Percentiles rank a stretch among this genome's conserved stretches.
Conservation (phyloP, 2,113 vertebrate genomes). For the Gambusia affinis region DNA sequence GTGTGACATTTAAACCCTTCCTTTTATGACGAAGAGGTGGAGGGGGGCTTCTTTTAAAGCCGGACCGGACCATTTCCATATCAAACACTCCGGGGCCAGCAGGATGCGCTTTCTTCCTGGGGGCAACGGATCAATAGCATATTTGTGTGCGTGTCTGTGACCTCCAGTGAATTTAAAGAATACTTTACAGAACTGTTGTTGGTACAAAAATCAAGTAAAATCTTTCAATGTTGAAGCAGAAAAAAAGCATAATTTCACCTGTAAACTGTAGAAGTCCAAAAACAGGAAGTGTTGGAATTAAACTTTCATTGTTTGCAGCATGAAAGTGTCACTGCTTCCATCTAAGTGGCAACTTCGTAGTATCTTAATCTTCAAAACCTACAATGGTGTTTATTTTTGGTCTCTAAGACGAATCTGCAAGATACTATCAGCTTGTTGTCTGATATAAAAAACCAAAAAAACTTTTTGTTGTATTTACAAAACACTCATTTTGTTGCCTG, state of each 20-base stretch:
- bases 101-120: slow-evolving; percentile 40
- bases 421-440: background rate
- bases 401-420: background rate
- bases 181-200: slow-evolving; percentile 24
- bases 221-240: too few relatives aligned
- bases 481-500: background rate
- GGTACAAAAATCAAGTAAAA: slow-evolving; percentile 11
- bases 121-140: slow-evolving; percentile 41
- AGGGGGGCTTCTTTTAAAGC: slow-evolving; percentile 53
- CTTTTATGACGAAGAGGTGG: slow-evolving; percentile 24
- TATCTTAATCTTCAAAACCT: too few relatives aligned
- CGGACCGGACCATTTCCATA: slow-evolving; percentile 61
- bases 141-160: slow-evolving; percentile 26
- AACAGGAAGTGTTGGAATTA: background rate
- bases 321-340: background rate
- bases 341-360: too few relatives aligned
- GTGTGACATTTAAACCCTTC: slow-evolving; percentile 68
- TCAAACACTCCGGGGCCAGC: slow-evolving; percentile 67
- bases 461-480: background rate
- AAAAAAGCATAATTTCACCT: background rate
- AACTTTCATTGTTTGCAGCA: background rate
- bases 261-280: background rate
- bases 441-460: background rate
- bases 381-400: background rate
- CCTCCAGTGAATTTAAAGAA: slow-evolving; percentile 14